These are phyloP conservation scores for Drosophila obscura DNA, from an alignment of 1,140 invertebrate species.

Conservation along the genomic window DNA sequence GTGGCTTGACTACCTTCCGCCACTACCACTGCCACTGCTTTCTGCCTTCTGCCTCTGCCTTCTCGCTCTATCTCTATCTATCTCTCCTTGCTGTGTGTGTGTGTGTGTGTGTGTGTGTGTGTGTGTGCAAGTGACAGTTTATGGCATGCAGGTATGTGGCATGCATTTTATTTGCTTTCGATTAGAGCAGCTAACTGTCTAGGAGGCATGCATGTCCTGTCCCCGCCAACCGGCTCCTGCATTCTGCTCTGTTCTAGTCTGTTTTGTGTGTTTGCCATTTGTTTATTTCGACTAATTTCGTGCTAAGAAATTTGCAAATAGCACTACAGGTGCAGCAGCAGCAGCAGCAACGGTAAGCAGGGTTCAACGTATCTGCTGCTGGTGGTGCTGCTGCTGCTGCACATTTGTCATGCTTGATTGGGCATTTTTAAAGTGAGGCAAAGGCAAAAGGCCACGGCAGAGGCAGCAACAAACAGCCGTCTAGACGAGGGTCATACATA, in stretches of 20 bases:
- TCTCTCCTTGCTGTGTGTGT: conserved; percentile 41
- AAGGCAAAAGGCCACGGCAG: neutral
- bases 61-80: conserved; percentile 9
- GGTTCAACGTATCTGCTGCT: neutral
- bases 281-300: conserved; percentile 79
- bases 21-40: no score
- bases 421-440: conserved; percentile 4
- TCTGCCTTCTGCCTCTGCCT: neutral
- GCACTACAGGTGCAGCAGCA: conserved; percentile 12
- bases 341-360: neutral
- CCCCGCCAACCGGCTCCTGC: neutral
- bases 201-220: conserved; percentile 8
- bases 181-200: conserved; percentile 63
- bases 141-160: conserved; percentile 78
- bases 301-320: conserved; percentile 80
- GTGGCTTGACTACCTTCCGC: no score
- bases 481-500: conserved; percentile 35
- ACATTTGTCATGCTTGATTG: conserved; percentile 45
- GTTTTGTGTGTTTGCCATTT: conserved; percentile 63
- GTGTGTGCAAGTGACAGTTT: conserved; percentile 75
- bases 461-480: conserved; percentile 14
- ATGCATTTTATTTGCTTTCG: conserved; percentile 82
- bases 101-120: conserved; percentile 55
- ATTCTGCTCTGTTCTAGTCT: neutral
- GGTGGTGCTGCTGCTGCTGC: neutral